Evolutionary conservation across 2,113 vertebrate genomes (phyloP).

Genomic region (Platycercus adscitus): DNA sequence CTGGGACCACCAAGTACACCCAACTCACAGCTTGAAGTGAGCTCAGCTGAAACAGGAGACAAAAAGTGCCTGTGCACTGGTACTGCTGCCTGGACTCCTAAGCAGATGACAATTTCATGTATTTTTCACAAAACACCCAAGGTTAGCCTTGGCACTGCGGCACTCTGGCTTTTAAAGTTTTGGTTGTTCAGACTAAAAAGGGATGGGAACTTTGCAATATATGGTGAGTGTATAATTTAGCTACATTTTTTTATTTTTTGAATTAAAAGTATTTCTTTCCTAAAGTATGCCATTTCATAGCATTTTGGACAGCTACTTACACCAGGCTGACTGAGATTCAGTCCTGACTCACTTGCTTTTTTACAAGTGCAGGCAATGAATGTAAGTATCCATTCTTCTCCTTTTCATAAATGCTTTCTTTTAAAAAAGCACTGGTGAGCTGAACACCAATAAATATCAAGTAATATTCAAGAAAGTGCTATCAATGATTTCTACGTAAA

Average conservation of each 20-base stretch:
- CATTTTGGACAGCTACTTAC: not conserved
- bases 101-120: not conserved
- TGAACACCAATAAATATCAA: not conserved
- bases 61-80: not conserved
- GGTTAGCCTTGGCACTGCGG: not conserved
- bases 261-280: not conserved
- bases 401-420: not conserved
- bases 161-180: not conserved
- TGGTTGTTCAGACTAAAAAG: not conserved
- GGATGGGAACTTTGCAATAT: not conserved
- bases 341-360: not conserved
- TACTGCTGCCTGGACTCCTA: not conserved
- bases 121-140: not conserved
- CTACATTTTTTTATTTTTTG: not conserved
- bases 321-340: not conserved
- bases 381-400: not conserved
- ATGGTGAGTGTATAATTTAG: not conserved
- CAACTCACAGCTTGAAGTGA: fast-evolving
- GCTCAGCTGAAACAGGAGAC: not conserved
- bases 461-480: not conserved
- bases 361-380: not conserved
- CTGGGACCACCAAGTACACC: not conserved
- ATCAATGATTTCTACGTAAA: fast-evolving
- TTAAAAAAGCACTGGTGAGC: not conserved
- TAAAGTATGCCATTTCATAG: not conserved